Base-by-base conservation (phyloP, 2,888 invertebrate species). In the Acleris emargana region DNA sequence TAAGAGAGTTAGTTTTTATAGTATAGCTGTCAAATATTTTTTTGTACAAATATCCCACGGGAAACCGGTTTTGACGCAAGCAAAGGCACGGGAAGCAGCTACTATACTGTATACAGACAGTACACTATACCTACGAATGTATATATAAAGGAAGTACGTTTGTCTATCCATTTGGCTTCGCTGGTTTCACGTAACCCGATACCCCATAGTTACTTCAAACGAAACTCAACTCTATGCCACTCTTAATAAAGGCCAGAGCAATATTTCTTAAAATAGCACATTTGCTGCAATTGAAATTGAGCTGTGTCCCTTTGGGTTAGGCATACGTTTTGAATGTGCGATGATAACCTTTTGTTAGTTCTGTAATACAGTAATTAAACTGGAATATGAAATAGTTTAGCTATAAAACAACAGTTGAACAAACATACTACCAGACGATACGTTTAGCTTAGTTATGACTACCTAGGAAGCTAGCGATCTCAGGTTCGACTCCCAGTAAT, bases 101-200 rank as follows among this genome's bases (percentile, higher is more conserved):
- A 45, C 17, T 45, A 45, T n/a, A 43, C 45, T 7, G 16, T 45
- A 45, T 0, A 53, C n/a, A n/a, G n/a, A n/a, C n/a, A n/a, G n/a
- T n/a, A n/a, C 4, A 32, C 45, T 45, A 52, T 45, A 62, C 25
- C 52, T 32, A 50, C 17, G 18, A 4, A 5, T 50, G 51, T 50
- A 62, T 22, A 51, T 59, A 62, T 32, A 38, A 38, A 64, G 78
- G 76, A 75, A 71, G 73, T 70, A 74, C 78, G 83, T 86, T 87
- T 87, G 83, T 79, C 80, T 84, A 87, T 82, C 87, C 87, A 88
- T 88, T 87, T 85, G 18, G 32, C 38, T 54, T 22, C 81, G 80
- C 76, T 76, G 87, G 86, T 82, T 87, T 82, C 83, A 64, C 72
- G 85, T 77, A 88, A 88, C 79, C 58, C 69, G 86, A 88, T 84